Base-by-base conservation (phyloP, 92 coral and sea anemone species). In the Diadumene lineata region DNA sequence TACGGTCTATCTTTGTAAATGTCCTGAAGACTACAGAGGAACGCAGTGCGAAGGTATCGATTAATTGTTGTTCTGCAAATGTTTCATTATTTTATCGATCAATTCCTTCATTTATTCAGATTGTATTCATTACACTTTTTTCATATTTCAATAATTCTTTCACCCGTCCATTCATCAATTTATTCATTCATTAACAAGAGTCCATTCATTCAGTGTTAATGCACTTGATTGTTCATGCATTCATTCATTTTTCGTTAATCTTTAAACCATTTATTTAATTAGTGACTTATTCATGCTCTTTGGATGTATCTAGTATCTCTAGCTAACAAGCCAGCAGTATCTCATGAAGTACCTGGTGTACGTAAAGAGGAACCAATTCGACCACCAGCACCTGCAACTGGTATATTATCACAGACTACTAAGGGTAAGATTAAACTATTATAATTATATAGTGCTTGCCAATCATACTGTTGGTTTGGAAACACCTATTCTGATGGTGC, bases 21-120 rank as follows among this genome's bases (percentile, higher is more conserved):
- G 98, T 74, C 92, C 97, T 1, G 76, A 79, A 21, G 89, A 87
- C 7, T 92, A 84, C 84, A 86, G 93, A 84, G 98, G 98, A 46
- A 84, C 92, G 17, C 83, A 90, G 43, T 94, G 98, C 72, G 93
- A 94, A 69, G 91, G 98, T 94, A 64, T n/a, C n/a, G n/a, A n/a
- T n/a, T n/a, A n/a, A n/a, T n/a, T n/a, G n/a, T n/a, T n/a, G n/a
- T n/a, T n/a, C n/a, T n/a, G n/a, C n/a, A n/a, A n/a, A n/a, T n/a
- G n/a, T n/a, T n/a, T n/a, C n/a, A n/a, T n/a, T n/a, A n/a, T n/a
- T n/a, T n/a, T n/a, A n/a, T n/a, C n/a, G n/a, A n/a, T n/a, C 51
- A 17, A 44, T 44, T 44, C 51, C 51, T 44, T 8, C 17, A 44
- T 8, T 44, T 17, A 8, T 44, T 44, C 51, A 44, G 9, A 8